These are phyloP conservation scores for Drosophila ananassae DNA, from an alignment of 1,140 invertebrate species.

Conservation along the genomic window DNA sequence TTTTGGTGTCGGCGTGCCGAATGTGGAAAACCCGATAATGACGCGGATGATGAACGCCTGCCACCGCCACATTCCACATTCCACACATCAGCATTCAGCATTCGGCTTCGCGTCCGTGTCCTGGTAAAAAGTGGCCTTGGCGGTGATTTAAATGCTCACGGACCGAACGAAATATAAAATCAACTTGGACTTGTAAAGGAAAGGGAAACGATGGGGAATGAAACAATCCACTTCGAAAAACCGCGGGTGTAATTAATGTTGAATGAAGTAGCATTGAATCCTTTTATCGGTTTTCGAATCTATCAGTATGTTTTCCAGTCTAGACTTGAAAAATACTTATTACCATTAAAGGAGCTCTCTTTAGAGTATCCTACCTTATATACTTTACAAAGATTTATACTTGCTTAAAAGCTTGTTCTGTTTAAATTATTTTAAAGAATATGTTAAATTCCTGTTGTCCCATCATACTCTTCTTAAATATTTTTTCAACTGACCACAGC, in stretches of 20 bases:
- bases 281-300: constrained; percentile 43
- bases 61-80: constrained; percentile 24
- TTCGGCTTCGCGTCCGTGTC: constrained; percentile 9
- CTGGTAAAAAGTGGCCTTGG: constrained; percentile 42
- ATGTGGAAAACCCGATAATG: constrained; percentile 51
- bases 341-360: neutral
- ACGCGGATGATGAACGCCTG: constrained; percentile 49
- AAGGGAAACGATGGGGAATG: constrained; percentile 16
- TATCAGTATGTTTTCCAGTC: neutral
- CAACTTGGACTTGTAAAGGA: constrained; percentile 36
- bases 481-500: constrained; percentile 21
- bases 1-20: constrained; percentile 34
- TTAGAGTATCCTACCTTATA: too few species aligned
- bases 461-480: constrained; percentile 12
- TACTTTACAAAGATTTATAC: too few species aligned
- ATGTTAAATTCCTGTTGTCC: neutral
- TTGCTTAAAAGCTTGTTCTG: too few species aligned
- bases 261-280: constrained; percentile 62
- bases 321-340: constrained; percentile 9
- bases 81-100: constrained; percentile 7
- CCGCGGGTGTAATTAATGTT: constrained; percentile 74
- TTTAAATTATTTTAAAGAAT: too few species aligned
- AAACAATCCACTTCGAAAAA: constrained; percentile 54
- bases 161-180: constrained; percentile 39
- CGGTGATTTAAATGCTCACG: constrained; percentile 72